These are phyloP conservation scores for Adelognathus sp. DNA, from an alignment of 2,888 invertebrate species.

Conservation along the genomic window DNA sequence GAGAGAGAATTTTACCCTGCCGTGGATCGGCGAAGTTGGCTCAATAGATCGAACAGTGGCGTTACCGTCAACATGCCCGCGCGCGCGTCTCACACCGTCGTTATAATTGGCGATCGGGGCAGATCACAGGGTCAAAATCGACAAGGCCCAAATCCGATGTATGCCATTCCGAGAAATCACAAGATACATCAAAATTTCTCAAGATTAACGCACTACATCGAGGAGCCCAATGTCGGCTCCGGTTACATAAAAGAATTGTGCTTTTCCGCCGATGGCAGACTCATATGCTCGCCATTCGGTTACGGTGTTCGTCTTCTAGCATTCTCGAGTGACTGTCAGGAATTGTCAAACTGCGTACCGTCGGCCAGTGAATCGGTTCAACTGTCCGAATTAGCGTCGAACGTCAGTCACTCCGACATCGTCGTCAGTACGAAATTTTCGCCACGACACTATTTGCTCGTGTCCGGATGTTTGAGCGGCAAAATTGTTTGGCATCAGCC, in stretches of 20 bases:
- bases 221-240: constrained; percentile 94
- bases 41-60: constrained; percentile 68
- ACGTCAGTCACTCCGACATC: constrained; percentile 90
- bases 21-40: constrained; percentile 65
- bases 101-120: constrained; percentile 76
- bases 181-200: constrained; percentile 88
- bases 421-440: constrained; percentile 96
- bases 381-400: constrained; percentile 86
- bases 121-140: constrained; percentile 72
- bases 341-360: constrained; percentile 88
- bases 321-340: constrained; percentile 89
- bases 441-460: constrained; percentile 92
- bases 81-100: constrained; percentile 76
- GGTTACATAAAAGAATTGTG: constrained; percentile 97
- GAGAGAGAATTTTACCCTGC: constrained; percentile 76
- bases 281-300: constrained; percentile 95
- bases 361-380: constrained; percentile 80
- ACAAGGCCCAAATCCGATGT: constrained; percentile 73
- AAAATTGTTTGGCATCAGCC: constrained; percentile 96
- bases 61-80: constrained; percentile 71
- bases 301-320: constrained; percentile 93
- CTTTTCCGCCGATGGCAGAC: constrained; percentile 94
- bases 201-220: constrained; percentile 90
- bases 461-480: constrained; percentile 95
- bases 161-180: constrained; percentile 78